phyloP scores from a whole-genome alignment of 53 echinoderm and acorn worm genomes.

The Holothuria scabra region DNA sequence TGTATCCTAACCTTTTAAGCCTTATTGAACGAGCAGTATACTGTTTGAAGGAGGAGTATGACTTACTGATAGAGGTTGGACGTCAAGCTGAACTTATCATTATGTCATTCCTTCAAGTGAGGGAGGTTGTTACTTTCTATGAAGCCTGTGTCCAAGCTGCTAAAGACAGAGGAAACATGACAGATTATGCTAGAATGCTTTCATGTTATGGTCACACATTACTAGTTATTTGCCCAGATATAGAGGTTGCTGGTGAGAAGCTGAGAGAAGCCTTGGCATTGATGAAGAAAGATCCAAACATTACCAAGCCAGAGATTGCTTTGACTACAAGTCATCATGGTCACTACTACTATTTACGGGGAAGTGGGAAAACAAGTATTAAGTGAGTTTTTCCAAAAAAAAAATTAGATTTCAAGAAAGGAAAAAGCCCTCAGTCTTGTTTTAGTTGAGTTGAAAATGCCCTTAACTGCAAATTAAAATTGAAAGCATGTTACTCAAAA shows the following conservation, averaged over 20 bases:
- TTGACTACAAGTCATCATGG: constrained; percentile 37
- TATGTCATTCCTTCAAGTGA: constrained; percentile 37
- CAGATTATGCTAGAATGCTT: constrained; percentile 30
- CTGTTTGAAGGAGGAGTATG: constrained; percentile 39
- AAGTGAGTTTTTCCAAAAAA: not conserved
- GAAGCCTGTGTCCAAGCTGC: constrained; percentile 33
- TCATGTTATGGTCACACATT: constrained; percentile 27
- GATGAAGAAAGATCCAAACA: constrained; percentile 41
- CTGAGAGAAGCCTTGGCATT: constrained; percentile 1
- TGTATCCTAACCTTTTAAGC: constrained; percentile 30
- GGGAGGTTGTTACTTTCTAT: constrained; percentile 28
- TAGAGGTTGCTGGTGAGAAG: constrained; percentile 7
- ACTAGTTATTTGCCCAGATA: constrained; percentile 16
- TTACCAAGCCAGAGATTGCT: constrained; percentile 14
- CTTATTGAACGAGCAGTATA: constrained; percentile 24
- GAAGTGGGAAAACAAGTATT: not conserved
- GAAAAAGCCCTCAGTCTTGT: too few species aligned
- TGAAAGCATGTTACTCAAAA: too few species aligned
- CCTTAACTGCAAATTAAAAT: too few species aligned
- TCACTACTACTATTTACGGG: not conserved
- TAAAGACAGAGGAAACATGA: constrained; percentile 2
- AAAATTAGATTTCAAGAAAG: not conserved
- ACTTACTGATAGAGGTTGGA: constrained; percentile 11
- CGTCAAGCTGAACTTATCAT: constrained; percentile 25
- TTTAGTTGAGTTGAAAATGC: too few species aligned